Evolutionary conservation across 2,888 invertebrate species (phyloP).

Genomic region (Gerris lacustris): DNA sequence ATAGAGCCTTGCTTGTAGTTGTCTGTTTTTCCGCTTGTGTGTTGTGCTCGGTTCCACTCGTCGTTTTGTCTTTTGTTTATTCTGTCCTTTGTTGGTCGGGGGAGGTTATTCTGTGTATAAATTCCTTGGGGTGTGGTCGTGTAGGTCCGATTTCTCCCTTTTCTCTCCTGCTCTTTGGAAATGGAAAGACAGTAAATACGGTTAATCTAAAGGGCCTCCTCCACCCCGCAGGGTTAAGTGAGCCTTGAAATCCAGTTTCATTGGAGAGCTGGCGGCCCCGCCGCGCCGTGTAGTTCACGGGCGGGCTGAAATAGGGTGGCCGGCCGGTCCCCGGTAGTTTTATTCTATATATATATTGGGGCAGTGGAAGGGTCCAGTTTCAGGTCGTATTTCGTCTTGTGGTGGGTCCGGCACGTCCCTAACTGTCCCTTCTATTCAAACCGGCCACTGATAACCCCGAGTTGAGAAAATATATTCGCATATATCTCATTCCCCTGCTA

Average conservation of each 20-base stretch:
- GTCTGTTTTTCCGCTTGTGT: too few relatives aligned
- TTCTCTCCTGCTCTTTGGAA: background rate
- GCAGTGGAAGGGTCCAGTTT: background rate
- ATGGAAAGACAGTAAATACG: background rate
- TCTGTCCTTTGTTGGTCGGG: too few relatives aligned
- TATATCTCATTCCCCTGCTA: background rate
- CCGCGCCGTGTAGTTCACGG: too few relatives aligned
- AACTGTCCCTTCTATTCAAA: slow-evolving; percentile 3
- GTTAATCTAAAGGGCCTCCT: background rate
- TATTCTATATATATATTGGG: too few relatives aligned
- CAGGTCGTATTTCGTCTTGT: slow-evolving; percentile 1
- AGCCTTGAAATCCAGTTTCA: background rate
- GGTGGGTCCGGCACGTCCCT: background rate
- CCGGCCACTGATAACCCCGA: background rate
- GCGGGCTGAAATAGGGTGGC: background rate
- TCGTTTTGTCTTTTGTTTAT: too few relatives aligned
- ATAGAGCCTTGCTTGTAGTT: too few relatives aligned
- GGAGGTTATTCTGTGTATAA: too few relatives aligned
- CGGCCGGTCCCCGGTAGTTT: background rate
- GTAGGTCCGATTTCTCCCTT: too few relatives aligned
- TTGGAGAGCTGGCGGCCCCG: background rate
- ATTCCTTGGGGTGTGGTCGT: too few relatives aligned
- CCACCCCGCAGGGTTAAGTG: background rate
- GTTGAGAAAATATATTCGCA: background rate
- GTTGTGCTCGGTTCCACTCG: too few relatives aligned